A percentile compares a stretch with the other conserved stretches of the same genome.
These are phyloP conservation scores for Trachelus iudaicus DNA, from an alignment of 2,888 invertebrate genomes.

Conservation along the genomic window DNA sequence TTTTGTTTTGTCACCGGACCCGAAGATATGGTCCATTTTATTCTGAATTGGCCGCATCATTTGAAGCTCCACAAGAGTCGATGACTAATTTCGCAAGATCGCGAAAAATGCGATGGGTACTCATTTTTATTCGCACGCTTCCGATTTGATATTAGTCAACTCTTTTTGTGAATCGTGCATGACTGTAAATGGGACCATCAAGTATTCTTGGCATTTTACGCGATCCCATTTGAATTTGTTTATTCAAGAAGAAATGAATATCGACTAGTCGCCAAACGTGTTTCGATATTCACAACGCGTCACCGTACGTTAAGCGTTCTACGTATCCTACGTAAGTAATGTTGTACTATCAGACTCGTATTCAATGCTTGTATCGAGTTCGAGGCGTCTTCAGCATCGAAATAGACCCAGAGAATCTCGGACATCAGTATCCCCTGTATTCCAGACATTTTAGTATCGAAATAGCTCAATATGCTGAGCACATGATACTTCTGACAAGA, in stretches of 20 bases:
- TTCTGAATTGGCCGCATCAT: neutral
- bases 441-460: neutral
- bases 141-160: neutral
- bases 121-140: neutral
- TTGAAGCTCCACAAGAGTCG: neutral
- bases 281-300: neutral
- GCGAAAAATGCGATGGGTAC: neutral
- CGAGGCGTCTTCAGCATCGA: neutral
- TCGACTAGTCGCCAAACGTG: neutral
- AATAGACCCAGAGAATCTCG: neutral
- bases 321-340: neutral
- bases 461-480: neutral
- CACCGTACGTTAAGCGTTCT: neutral
- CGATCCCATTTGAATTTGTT: neutral
- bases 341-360: neutral
- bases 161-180: neutral
- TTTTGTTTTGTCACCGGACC: neutral
- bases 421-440: neutral
- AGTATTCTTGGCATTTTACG: neutral
- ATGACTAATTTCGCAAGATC: neutral
- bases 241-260: neutral
- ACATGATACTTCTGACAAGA: neutral
- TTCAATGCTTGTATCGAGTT: neutral
- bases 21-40: neutral
- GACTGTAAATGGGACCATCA: neutral